Base-by-base conservation (phyloP, 92 coral and sea anemone genomes). In the Porites cylindrica region DNA sequence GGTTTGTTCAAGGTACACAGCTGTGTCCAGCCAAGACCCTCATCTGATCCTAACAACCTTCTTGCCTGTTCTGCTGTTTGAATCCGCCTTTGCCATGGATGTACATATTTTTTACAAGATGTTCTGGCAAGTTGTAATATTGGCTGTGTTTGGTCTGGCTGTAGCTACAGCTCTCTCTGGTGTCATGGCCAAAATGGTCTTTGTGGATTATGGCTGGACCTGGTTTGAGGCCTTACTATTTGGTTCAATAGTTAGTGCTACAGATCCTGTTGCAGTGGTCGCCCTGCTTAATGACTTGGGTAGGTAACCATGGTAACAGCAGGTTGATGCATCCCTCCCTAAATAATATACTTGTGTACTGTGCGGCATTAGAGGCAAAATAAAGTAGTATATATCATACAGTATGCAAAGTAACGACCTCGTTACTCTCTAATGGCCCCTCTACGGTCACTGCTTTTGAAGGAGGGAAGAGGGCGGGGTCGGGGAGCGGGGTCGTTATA, bases 61-160 rank as follows among this genome's bases (percentile, higher is more conserved):
- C 82, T 93, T 97, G 2, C 99, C 99, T n/a, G 99, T 97, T 51
- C 94, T 97, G 5, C 94, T 97, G 32, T 97, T 97, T 86, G 99
- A 97, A 84, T 97, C 99, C 8, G 99, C 99, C 51, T 97, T 97
- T 86, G 99, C 99, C 8, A 97, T 97, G 99, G 99, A 97, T 75
- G 99, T 97, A 18, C 99, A 97, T 70, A 97, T 96, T 9, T 97
- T 97, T 79, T 94, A 97, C 94, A 94, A 94, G 79, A 91, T 97
- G 94, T 97, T 97, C 89, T 92, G 95, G 87, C 99, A 97, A 90
- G 96, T 97, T 32, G 88, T 97, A 47, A 78, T 93, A 71, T 83
- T 97, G 63, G 99, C 99, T 64, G 94, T 93, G 86, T 91, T 97
- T 68, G 98, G 99, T 68, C 86, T 97, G 81, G 97, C 98, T 18